Percentiles rank a stretch among this genome's conserved stretches.
Evolutionary conservation across 2,797 vertebrate genomes (phyloP).

Genomic region (Anguilla anguilla): DNA sequence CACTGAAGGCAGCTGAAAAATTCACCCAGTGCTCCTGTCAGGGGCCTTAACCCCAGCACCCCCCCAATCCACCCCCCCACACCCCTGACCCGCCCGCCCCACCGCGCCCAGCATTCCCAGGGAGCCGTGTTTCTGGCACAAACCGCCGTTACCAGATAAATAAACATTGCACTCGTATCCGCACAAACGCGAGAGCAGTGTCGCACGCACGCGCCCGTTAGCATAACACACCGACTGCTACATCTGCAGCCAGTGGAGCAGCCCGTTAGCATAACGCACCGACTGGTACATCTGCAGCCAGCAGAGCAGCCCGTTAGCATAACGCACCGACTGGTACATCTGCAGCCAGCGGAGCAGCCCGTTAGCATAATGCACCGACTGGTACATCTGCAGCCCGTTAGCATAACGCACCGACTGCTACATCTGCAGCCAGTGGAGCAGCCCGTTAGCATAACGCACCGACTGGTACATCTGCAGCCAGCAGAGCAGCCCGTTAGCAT

Average conservation of each 20-base stretch:
- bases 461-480: constrained; percentile 79
- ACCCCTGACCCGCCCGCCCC: no score
- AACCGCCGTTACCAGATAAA: neutral
- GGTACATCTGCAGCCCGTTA: constrained; percentile 82
- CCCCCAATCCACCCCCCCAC: no score
- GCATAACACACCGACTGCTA: constrained; percentile 37
- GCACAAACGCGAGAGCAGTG: constrained; percentile 43
- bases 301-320: no score
- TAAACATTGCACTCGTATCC: neutral
- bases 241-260: constrained; percentile 79
- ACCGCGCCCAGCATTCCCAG: neutral
- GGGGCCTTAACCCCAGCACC: constrained; percentile 51
- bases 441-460: no score
- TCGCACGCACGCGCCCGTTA: constrained; percentile 50
- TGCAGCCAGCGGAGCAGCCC: no score
- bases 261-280: constrained; percentile 72
- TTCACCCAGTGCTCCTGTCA: constrained; percentile 66
- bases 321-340: constrained; percentile 40
- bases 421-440: no score
- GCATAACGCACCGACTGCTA: no score
- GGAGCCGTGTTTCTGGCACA: neutral
- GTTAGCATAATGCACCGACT: no score
- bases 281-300: no score
- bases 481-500: constrained; percentile 78
- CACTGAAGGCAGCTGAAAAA: constrained; percentile 70